Evolutionary conservation across 2,797 vertebrate genomes (phyloP), one percentile per base, ranked within the genome.

Genomic region (Garrulus glandarius): DNA sequence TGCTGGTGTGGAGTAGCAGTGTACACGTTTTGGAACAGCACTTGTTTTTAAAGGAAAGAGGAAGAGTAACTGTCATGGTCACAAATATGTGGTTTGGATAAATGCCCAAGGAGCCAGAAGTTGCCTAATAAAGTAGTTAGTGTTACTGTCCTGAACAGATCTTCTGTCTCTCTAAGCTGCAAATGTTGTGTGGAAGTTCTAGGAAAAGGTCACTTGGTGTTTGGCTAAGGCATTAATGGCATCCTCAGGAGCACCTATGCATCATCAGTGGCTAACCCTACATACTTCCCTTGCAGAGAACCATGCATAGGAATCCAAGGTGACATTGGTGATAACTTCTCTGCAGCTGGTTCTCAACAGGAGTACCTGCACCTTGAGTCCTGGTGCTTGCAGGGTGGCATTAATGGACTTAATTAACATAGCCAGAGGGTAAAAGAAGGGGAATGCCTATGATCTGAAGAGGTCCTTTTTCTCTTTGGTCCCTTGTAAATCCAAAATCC

Each of bases 51-150:
- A 97, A 96, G 95, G 95, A 96, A 97, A 93, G 95, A 97, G 97
- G 97, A 98, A 98, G 97, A 97, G 91, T 96, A 97, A 97, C 97
- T 98, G 91, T 98, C 97, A 93, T 97, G 95, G 96, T 98, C 98
- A 97, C 96, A 98, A 97, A 97, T 96, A 96, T 60, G 97, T 97
- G 96, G 96, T 96, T 97, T 98, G 98, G 97, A 95, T 77, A 94
- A 92, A 77, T 96, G 86, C 96, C 97, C 67, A 34, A 96, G 87
- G 77, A 97, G 96, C 74, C 96, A 96, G 96, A 96, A 96, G 93
- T 79, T 95, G 95, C 93, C 96, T 96, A 95, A 97, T 97, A 97
- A 97, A 97, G 96, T 97, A 91, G 91, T 75, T 93, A 97, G 96
- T 98, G 97, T 97, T 95, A 91, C 94, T 81, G 75, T 23, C 30